Evolutionary conservation across 2,113 vertebrate species (phyloP).

Genomic region (Neomonachus schauinslandi): DNA sequence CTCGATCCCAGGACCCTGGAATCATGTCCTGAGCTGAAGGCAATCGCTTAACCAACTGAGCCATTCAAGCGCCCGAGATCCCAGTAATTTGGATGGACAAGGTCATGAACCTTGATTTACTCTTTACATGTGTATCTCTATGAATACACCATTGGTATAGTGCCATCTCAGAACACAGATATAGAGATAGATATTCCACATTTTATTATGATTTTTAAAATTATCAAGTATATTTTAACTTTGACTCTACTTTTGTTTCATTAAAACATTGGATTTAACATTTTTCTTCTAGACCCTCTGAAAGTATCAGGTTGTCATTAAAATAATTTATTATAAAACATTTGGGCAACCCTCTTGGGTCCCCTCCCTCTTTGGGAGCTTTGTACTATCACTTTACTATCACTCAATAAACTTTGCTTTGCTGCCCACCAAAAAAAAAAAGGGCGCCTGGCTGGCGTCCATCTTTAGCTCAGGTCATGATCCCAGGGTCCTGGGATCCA

Average conservation of each 20-base stretch:
- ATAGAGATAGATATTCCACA: not conserved
- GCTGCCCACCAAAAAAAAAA: not conserved
- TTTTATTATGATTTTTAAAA: not conserved
- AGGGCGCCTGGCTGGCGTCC: not conserved
- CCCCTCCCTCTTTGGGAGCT: not conserved
- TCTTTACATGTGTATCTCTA: not conserved
- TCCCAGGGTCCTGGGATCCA: not conserved
- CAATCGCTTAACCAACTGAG: too few species aligned
- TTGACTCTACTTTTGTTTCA: constrained; percentile 5
- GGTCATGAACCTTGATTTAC: not conserved
- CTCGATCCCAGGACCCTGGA: too few species aligned
- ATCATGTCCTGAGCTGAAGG: too few species aligned
- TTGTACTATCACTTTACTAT: not conserved
- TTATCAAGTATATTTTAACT: not conserved
- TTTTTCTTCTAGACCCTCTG: not conserved
- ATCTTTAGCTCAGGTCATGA: not conserved
- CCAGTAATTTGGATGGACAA: not conserved
- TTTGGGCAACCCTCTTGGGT: not conserved
- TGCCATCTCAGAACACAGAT: not conserved
- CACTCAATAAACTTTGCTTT: not conserved
- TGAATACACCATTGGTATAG: not conserved
- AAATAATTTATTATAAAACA: not conserved
- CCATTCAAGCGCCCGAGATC: not conserved
- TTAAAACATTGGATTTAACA: not conserved
- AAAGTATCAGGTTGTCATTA: not conserved